Evolutionary conservation across 2,888 invertebrate genomes (phyloP), one percentile per base, ranked within the genome.

Genomic region (Linnaemya tessellans): DNA sequence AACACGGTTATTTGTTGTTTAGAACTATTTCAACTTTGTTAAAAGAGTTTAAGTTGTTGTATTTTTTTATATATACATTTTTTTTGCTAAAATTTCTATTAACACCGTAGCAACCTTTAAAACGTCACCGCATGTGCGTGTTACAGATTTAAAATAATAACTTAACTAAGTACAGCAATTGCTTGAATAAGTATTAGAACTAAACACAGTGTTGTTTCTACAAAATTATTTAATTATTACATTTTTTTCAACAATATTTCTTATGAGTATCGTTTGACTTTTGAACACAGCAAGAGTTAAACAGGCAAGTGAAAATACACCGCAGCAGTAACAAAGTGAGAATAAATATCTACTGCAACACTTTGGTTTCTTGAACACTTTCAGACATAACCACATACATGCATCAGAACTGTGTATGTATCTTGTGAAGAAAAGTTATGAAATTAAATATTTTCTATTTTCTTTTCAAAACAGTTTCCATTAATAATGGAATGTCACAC

Each of bases 211-310:
- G 7, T 43, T 51, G 68, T 25, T 58, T n/a, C 38, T 35, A 58
- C 20, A 80, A 79, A 82, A 80, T 80, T 80, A 82, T 85, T 62
- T 80, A 82, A 82, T 85, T 79, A 82, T 71, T 75, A 70, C 18
- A 68, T 30, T 46, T 58, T 71, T 74, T 54, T 49, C 15, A 41
- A 74, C 43, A 80, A 75, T 65, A 82, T 56, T 65, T 71, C 20
- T 46, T 46, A 79, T 74, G 75, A 79, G 74, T 81, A 56, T 54
- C 60, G 70, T 22, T 81, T 73, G 67, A 80, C 74, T 74, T 51
- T 56, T 49, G 22, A 62, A 56, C 77, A 65, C 82, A 83, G 77
- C 82, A 83, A 78, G 77, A 71, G 65, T 67, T 71, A 30, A 64
- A 58, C 35, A 58, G 30, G 58, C 22, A 25, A 25, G 56, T 22